A percentile compares a stretch with the other conserved stretches of the same genome.
These are phyloP conservation scores for Mesoligia furuncula DNA, from an alignment of 2,888 invertebrate species.

Conservation along the genomic window DNA sequence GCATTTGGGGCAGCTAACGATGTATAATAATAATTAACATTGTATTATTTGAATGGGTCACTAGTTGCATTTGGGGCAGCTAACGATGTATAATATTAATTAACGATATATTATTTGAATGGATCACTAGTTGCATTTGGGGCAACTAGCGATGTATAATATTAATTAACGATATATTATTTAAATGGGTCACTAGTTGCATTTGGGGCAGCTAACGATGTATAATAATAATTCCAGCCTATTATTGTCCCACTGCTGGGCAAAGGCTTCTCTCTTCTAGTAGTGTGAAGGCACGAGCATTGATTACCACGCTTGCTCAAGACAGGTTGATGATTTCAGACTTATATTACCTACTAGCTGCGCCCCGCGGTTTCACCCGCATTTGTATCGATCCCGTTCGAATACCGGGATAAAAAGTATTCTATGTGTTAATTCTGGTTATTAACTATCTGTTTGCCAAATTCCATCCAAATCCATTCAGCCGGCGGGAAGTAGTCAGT, in stretches of 20 bases:
- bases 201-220: no score
- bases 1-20: no score
- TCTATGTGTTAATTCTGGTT: no score
- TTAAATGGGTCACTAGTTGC: background rate
- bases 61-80: background rate
- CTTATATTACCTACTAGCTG: background rate
- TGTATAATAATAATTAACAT: background rate
- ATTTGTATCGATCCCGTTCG: no score
- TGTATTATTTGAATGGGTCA: background rate
- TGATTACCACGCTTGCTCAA: background rate
- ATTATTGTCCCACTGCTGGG: background rate
- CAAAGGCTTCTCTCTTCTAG: background rate
- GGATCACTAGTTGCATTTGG: no score
- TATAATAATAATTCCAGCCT: background rate
- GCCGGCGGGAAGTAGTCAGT: conserved; percentile 10
- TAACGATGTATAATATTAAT: background rate
- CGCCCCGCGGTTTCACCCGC: no score
- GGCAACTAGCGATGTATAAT: no score
- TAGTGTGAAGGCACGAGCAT: background rate
- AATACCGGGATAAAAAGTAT: no score
- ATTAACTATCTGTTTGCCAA: no score
- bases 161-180: background rate
- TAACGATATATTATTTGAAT: no score
- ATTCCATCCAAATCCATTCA: no score
- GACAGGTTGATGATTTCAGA: background rate